Evolutionary conservation across 2,113 vertebrate genomes (phyloP), one percentile per base, ranked within the genome.

Genomic region (Anthoscopus minutus): DNA sequence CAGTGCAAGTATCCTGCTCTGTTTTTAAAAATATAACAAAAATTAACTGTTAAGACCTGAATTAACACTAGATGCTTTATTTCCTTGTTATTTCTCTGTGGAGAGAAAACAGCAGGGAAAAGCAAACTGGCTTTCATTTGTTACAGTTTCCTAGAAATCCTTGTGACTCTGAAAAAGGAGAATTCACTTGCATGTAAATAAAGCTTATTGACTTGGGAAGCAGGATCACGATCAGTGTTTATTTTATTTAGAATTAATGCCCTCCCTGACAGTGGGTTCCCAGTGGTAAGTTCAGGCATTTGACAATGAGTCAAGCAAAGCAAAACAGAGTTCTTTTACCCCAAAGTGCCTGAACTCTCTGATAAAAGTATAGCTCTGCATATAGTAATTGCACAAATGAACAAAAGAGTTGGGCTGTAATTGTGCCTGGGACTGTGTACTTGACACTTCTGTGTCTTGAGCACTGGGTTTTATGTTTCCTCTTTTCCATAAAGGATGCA

Each of bases 131-230:
- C 42, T 92, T 85, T 73, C 60, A 62, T 83, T 88, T 69, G 15
- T 76, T 89, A 61, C 15, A 61, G 47, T 47, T 88, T 95, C 86
- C 74, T 86, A 94, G 78, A 85, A 91, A 79, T 91, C 50, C 42
- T 40, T 65, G 42, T 77, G 89, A 85, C 74, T 91, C 51, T 88
- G 81, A 82, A 86, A 92, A 91, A 70, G 50, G 53, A 61, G 50
- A 94, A 92, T 88, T 93, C 78, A 77, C 87, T 87, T 85, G 54
- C 33, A 56, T 60, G 40, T 65, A 80, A 88, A 81, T 93, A 84
- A 82, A 82, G 40, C 28, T 31, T 62, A 40, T 47, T 93, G 82
- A 81, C 82, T 81, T 82, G 56, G 66, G 86, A 88, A 88, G 66
- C 15, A 50, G 81, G 66, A 86, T 89, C 50, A 42, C 0, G 8